Base-by-base conservation (phyloP, 2,113 vertebrate species). In the Notiomystis cincta region DNA sequence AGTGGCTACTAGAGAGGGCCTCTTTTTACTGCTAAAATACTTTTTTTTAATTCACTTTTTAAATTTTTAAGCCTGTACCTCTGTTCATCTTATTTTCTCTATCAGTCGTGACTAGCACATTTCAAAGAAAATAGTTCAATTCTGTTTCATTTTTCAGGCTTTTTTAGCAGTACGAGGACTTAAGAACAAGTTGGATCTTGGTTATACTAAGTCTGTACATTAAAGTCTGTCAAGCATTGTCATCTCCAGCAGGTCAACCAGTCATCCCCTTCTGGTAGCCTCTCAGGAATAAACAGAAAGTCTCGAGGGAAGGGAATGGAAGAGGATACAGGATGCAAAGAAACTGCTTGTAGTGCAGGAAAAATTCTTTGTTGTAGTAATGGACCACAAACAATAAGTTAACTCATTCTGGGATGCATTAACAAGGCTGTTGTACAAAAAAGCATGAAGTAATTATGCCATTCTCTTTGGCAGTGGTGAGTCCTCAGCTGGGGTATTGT, bases 201-300 rank as follows among this genome's bases (percentile, higher is more conserved):
- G 12, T 80, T 35, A 44, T 58, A 71, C 37, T 47, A 25, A 76
- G 62, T 78, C 44, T 53, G 13, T 82, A 28, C 28, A 27, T 87
- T 86, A 45, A 62, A 90, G 24, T 56, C 60, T 82, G 37, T 85
- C 24, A 62, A 24, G 48, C 15, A 6, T 51, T 30, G 50, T 80
- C 89, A 67, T 60, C 64, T 89, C 47, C 60, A 81, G 13, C 31
- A 71, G 30, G 15, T 60, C 45, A 81, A 44, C 22, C 28, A 62
- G 54, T 77, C 56, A 54, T 83, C 33, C 35, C 47, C 21, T 89
- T 93, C 44, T 80, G 47, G 30, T 47, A 89, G 44, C 72, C 64
- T 81, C 76, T 86, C 77, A 67, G 80, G 83, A 93, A 51, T 92
- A 93, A 96, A 86, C 35, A 90, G 65, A 75, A 94, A 54, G 19